Evolutionary conservation across 1,140 invertebrate species (phyloP), one percentile per base, ranked within the genome.

Genomic region (Penaeus vannamei): DNA sequence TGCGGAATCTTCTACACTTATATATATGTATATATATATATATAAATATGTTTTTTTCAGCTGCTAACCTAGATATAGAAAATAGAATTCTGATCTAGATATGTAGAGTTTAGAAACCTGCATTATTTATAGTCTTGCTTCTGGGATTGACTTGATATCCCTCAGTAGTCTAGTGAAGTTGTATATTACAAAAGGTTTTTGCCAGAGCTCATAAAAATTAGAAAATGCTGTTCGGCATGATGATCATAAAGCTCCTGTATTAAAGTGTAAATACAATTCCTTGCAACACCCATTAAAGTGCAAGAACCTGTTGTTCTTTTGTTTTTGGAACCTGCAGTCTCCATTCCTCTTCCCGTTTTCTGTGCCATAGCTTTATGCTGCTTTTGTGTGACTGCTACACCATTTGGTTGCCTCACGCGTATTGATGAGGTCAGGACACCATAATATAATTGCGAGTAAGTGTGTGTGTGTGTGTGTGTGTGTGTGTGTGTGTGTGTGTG

Each of bases 21-120:
- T 53, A 81, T 60, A 53, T 80, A 80, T 60, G n/a, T 80, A 80
- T 80, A 80, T 80, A 80, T 80, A 80, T 32, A 32, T 81, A 23
- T 81, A 81, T 53, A 81, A 42, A 81, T 81, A 81, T 81, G 17
- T 53, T 53, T 53, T n/a, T 26, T 32, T 72, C n/a, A 72, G n/a
- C 32, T 72, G 66, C n/a, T 72, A n/a, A 32, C n/a, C n/a, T 26
- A 72, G 66, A 32, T 72, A 32, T n/a, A 72, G 66, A 32, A 72
- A 14, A 19, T 72, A 72, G n/a, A 72, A 10, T 72, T 72, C 32
- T 42, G 53, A 59, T 46, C 53, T 26, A 42, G 14, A 17, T 81
- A 81, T 26, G 76, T 12, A 36, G 60, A 91, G 53, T 83, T 69
- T 84, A 46, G 29, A 60, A 53, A 53, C 53, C 53, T 53, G 53